Conservation (phyloP, 1,140 invertebrate species). For the Leucophenga varia region DNA sequence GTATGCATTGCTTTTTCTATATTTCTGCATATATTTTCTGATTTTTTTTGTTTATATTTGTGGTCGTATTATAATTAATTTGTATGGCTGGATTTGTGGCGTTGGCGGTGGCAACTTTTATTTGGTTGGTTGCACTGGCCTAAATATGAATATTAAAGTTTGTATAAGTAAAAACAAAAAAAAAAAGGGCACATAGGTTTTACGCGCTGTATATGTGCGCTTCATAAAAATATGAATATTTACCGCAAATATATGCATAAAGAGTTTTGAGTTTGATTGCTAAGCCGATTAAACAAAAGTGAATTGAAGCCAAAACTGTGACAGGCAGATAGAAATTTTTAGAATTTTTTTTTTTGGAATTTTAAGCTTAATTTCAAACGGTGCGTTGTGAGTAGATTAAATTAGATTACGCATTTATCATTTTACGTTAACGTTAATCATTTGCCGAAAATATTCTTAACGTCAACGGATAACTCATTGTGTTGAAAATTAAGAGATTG, state of each 20-base stretch:
- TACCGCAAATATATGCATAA: conserved; percentile 11
- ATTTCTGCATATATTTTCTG: conserved; percentile 9
- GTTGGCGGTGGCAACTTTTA: too few relatives aligned
- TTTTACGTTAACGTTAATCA: too few relatives aligned
- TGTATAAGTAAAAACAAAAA: conserved; percentile 36
- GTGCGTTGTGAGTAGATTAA: too few relatives aligned
- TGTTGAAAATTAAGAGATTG: too few relatives aligned
- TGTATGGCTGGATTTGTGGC: conserved; percentile 3
- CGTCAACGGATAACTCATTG: too few relatives aligned
- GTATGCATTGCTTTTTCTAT: conserved; percentile 40
- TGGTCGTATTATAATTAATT: conserved; percentile 46
- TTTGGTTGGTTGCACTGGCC: conserved; percentile 21
- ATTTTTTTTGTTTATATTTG: conserved; percentile 6
- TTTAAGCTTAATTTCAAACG: too few relatives aligned
- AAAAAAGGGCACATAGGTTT: conserved; percentile 1
- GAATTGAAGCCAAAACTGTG: too few relatives aligned
- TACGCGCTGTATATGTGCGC: conserved; percentile 1
- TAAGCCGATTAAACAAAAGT: conserved; percentile 46
- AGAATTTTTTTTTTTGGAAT: too few relatives aligned
- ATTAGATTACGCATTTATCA: too few relatives aligned
- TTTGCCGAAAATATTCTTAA: too few relatives aligned
- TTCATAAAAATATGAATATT: conserved; percentile 23
- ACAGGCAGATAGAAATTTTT: too few relatives aligned
- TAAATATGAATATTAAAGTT: conserved; percentile 51
- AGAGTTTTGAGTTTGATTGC: conserved; percentile 20